A percentile compares a stretch with the other conserved stretches of the same genome.
These are phyloP conservation scores for Drosophila cracens DNA, from an alignment of 2,888 invertebrate genomes.

Conservation along the genomic window DNA sequence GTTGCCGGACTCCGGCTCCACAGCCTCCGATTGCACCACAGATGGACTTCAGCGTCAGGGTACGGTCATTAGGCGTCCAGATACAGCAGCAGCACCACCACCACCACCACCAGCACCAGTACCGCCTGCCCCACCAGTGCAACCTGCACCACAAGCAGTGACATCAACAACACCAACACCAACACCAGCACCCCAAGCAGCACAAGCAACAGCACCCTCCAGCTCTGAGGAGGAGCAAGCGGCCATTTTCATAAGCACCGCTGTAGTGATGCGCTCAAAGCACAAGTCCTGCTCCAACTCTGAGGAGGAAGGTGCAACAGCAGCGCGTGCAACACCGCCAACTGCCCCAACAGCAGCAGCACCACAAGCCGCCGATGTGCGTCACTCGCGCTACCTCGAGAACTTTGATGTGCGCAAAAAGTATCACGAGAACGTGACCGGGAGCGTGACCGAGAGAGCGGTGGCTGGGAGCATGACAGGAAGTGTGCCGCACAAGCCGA, in stretches of 20 bases:
- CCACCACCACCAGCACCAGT: neutral
- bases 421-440: conserved; percentile 79
- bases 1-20: conserved; percentile 67
- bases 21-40: conserved; percentile 54
- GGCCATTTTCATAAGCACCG: conserved; percentile 28
- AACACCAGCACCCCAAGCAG: neutral
- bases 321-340: conserved; percentile 20
- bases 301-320: conserved; percentile 77
- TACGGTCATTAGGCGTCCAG: conserved; percentile 81
- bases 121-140: neutral
- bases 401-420: conserved; percentile 84
- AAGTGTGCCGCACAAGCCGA: conserved; percentile 74
- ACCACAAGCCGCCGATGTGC: conserved; percentile 51
- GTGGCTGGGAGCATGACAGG: neutral
- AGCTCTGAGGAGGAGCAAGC: conserved; percentile 82
- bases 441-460: conserved; percentile 2
- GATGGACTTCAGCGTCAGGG: conserved; percentile 81
- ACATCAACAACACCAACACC: neutral
- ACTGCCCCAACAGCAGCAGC: conserved; percentile 10
- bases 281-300: conserved; percentile 81
- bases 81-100: conserved; percentile 24
- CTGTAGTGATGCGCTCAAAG: conserved; percentile 80
- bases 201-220: conserved; percentile 50
- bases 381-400: conserved; percentile 84
- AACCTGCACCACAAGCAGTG: neutral